A percentile compares a stretch with the other conserved stretches of the same genome.
Evolutionary conservation across 2,888 invertebrate species (phyloP).

Genomic region (Cepaea hortensis): DNA sequence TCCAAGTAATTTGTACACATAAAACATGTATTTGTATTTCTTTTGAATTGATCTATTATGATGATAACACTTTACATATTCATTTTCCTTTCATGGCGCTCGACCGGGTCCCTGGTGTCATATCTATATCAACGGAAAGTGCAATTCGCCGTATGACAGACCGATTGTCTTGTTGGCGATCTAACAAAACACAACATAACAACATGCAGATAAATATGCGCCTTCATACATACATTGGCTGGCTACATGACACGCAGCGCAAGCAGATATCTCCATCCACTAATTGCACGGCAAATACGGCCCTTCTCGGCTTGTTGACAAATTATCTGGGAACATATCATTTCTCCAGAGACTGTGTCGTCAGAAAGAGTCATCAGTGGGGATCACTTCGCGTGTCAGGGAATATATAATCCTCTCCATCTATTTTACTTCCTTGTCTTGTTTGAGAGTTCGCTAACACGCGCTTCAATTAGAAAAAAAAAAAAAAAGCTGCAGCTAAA

Average conservation of each 20-base stretch:
- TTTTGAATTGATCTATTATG: too few relatives aligned
- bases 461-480: background rate
- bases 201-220: background rate
- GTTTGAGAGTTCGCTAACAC: background rate
- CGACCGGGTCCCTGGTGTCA: too few relatives aligned
- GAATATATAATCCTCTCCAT: slow-evolving; percentile 2
- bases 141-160: too few relatives aligned
- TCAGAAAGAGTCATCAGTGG: background rate
- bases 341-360: background rate
- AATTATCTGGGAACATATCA: slow-evolving; percentile 11
- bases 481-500: background rate
- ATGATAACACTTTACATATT: too few relatives aligned
- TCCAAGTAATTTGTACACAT: too few relatives aligned
- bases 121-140: too few relatives aligned
- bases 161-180: too few relatives aligned
- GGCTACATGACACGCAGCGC: background rate
- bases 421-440: slow-evolving; percentile 18
- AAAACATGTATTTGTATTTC: too few relatives aligned
- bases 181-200: too few relatives aligned
- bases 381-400: background rate
- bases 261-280: background rate
- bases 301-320: slow-evolving; percentile 5
- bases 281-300: slow-evolving; percentile 13
- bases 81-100: too few relatives aligned
- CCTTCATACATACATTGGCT: background rate